Conservation (phyloP, 1,140 invertebrate genomes). For the Zaprionus taronus region DNA sequence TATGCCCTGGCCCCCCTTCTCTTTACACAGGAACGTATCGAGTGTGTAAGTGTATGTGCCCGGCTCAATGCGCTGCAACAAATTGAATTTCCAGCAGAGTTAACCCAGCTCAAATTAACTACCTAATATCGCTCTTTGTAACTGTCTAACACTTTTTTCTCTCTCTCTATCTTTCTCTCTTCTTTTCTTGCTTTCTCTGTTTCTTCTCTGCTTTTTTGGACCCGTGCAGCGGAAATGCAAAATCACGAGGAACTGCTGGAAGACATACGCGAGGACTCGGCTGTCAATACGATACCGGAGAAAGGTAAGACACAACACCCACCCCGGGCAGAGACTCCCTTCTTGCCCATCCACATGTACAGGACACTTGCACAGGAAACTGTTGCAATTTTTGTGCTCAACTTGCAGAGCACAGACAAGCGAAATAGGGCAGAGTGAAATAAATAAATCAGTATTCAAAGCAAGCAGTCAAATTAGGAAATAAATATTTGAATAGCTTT, state of each 20-base stretch:
- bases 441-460: conserved; percentile 7
- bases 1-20: conserved; percentile 34
- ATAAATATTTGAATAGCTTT: not conserved
- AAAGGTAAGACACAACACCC: conserved; percentile 70
- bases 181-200: conserved; percentile 2
- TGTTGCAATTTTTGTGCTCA: not conserved
- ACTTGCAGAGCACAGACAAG: not conserved
- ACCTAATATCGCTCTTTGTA: conserved; percentile 44
- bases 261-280: conserved; percentile 81
- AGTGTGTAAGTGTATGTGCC: conserved; percentile 7
- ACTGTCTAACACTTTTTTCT: conserved; percentile 46
- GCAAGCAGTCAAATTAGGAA: not conserved
- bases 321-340: not conserved
- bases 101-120: conserved; percentile 66
- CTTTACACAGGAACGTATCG: not conserved
- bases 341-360: not conserved
- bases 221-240: conserved; percentile 74
- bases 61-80: conserved; percentile 36
- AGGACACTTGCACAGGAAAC: not conserved
- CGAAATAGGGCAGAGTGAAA: not conserved
- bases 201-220: conserved; percentile 25
- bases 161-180: conserved; percentile 3
- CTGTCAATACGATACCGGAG: conserved; percentile 78
- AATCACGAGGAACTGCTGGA: conserved; percentile 82
- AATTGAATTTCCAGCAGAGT: conserved; percentile 70